Evolutionary conservation across 2,888 invertebrate species (phyloP).

Genomic region (Esperia sulphurella): DNA sequence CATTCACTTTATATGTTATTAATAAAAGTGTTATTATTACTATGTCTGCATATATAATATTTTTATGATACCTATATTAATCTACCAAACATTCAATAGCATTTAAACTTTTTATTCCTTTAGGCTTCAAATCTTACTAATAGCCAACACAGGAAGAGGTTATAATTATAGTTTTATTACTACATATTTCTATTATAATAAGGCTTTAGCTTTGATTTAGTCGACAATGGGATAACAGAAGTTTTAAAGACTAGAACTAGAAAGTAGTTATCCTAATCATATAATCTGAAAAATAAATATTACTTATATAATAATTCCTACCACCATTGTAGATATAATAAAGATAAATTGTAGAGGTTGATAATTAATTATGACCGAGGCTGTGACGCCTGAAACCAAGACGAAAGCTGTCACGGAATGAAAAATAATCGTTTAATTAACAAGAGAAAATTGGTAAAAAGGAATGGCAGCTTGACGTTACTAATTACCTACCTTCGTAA

Average conservation of each 20-base stretch:
- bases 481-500: not conserved
- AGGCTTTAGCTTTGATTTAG: too few species aligned
- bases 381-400: not conserved
- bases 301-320: not conserved
- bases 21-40: too few species aligned
- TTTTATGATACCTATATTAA: too few species aligned
- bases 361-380: not conserved
- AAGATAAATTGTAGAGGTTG: not conserved
- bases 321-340: not conserved
- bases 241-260: not conserved
- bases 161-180: too few species aligned
- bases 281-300: not conserved
- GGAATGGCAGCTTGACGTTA: not conserved
- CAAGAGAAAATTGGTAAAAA: not conserved
- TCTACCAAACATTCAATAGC: too few species aligned
- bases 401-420: not conserved
- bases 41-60: too few species aligned
- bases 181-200: too few species aligned
- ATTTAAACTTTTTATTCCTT: too few species aligned
- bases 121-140: too few species aligned
- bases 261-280: not conserved
- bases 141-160: too few species aligned
- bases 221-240: too few species aligned
- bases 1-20: too few species aligned
- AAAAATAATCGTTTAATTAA: constrained; percentile 1